phyloP scores from a whole-genome alignment of 2,888 invertebrate species.

The Leptothorax acervorum region DNA sequence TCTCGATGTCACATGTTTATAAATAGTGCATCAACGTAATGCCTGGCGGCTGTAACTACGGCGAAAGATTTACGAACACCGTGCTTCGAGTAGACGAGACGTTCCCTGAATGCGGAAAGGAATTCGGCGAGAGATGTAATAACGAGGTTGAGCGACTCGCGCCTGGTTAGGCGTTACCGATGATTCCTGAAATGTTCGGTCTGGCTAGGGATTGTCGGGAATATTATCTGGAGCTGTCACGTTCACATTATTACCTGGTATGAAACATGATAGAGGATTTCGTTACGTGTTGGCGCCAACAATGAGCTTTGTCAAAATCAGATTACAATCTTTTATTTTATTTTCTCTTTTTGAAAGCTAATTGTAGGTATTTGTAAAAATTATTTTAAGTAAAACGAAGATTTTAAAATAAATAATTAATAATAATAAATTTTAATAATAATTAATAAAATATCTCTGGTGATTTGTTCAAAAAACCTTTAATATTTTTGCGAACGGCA shows the following conservation, averaged over 20 bases:
- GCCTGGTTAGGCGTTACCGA: conserved; percentile 73
- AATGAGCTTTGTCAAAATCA: not conserved
- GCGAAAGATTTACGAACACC: conserved; percentile 83
- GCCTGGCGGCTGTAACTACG: conserved; percentile 77
- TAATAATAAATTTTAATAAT: too few species aligned
- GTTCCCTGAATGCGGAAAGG: conserved; percentile 81
- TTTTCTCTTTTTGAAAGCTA: not conserved
- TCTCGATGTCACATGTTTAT: conserved; percentile 83
- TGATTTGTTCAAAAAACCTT: not conserved
- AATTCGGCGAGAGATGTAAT: conserved; percentile 77
- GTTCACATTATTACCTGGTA: conserved; percentile 29
- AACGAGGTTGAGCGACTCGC: conserved; percentile 72
- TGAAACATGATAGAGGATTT: conserved; percentile 29
- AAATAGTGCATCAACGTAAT: conserved; percentile 85
- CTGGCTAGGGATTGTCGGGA: conserved; percentile 23
- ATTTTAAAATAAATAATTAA: not conserved
- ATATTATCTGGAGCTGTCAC: conserved; percentile 33
- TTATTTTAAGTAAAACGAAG: not conserved
- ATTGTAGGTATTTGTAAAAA: not conserved
- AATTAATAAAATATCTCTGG: not conserved
- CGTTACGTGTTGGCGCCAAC: not conserved
- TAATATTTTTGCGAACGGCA: not conserved
- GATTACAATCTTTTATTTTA: too few species aligned
- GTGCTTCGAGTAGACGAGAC: conserved; percentile 61
- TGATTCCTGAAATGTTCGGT: conserved; percentile 58